Conservation (phyloP, 2,888 invertebrate species). For the Minunthozetes semirufus region DNA sequence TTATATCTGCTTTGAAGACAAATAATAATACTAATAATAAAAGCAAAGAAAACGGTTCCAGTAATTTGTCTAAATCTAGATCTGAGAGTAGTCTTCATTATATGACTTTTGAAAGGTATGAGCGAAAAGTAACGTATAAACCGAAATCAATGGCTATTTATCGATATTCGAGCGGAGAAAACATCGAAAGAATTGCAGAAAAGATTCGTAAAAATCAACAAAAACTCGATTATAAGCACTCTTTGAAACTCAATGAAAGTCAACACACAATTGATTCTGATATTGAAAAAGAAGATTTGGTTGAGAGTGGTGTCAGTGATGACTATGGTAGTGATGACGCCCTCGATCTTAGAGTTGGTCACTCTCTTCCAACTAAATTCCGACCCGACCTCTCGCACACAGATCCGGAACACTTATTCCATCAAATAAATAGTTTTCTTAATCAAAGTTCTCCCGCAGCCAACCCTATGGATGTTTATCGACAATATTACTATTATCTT, state of each 20-base stretch:
- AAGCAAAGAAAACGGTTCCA: neutral
- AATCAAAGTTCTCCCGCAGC: conserved; percentile 5
- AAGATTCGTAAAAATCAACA: conserved; percentile 15
- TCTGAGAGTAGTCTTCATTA: conserved; percentile 21
- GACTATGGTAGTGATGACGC: conserved; percentile 25
- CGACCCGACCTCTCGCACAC: conserved; percentile 4
- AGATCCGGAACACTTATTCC: conserved; percentile 1
- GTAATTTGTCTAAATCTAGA: neutral
- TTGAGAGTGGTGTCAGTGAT: conserved; percentile 22
- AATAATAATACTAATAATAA: neutral
- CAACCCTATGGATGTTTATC: conserved; percentile 33
- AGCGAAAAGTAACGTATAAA: conserved; percentile 15
- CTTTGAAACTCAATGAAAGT: conserved; percentile 7
- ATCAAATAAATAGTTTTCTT: conserved; percentile 17
- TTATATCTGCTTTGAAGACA: neutral
- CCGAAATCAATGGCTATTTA: conserved; percentile 24
- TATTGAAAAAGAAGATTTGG: conserved; percentile 12
- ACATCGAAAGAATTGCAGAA: conserved; percentile 17
- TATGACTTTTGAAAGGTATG: neutral
- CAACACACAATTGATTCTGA: neutral
- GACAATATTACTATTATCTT: conserved; percentile 36
- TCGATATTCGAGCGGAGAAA: conserved; percentile 9
- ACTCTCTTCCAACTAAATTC: neutral
- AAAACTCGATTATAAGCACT: neutral
- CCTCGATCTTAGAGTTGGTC: neutral